Evolutionary conservation across 1,140 invertebrate species (phyloP).

Genomic region (Magallana gigas): DNA sequence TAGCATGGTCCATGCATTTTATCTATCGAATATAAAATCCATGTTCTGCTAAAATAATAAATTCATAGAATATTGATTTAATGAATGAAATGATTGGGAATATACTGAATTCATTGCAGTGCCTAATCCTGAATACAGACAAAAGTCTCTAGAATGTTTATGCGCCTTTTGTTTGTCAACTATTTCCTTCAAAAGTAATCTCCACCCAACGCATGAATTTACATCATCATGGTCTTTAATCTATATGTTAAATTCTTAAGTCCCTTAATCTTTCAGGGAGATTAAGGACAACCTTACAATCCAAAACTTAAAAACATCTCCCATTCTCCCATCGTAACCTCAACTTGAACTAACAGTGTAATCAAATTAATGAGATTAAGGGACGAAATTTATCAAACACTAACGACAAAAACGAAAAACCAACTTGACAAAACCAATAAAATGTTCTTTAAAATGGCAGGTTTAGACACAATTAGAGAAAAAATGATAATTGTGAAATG

Average conservation of each 20-base stretch:
- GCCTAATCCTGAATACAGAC: too few relatives aligned
- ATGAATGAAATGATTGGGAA: too few relatives aligned
- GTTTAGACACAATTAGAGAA: not conserved
- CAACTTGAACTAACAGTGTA: not conserved
- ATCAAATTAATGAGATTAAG: slow-evolving; percentile 30
- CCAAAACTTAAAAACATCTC: not conserved
- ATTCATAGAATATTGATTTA: too few relatives aligned
- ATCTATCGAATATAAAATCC: too few relatives aligned
- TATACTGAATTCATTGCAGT: too few relatives aligned
- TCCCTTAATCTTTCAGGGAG: not conserved
- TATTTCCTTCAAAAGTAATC: too few relatives aligned
- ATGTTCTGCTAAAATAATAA: too few relatives aligned
- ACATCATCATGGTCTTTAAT: not conserved
- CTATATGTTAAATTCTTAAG: not conserved
- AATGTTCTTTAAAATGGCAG: not conserved
- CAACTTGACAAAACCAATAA: not conserved
- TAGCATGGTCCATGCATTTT: too few relatives aligned
- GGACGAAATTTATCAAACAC: not conserved
- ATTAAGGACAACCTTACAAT: not conserved
- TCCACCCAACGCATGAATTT: not conserved
- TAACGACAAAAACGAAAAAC: not conserved
- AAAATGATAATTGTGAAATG: not conserved
- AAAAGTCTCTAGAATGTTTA: too few relatives aligned
- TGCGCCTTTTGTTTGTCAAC: too few relatives aligned
- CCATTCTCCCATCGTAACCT: not conserved